These are phyloP conservation scores for Drosophila cognata DNA, from an alignment of 2,888 invertebrate species.

Conservation along the genomic window DNA sequence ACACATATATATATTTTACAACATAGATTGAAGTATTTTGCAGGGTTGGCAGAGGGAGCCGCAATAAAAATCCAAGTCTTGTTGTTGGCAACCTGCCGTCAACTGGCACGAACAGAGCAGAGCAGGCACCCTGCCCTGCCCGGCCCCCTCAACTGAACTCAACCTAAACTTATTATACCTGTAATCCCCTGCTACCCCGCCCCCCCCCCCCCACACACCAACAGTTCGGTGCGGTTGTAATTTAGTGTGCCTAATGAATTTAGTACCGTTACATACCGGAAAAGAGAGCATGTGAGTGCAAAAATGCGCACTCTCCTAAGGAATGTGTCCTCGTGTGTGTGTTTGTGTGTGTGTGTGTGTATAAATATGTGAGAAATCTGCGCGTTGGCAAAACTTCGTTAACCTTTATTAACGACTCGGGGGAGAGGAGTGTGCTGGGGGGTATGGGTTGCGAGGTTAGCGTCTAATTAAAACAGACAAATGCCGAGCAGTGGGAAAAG, in stretches of 20 bases:
- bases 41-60: constrained; percentile 22
- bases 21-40: constrained; percentile 58
- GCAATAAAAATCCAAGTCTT: constrained; percentile 60
- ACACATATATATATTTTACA: constrained; percentile 2
- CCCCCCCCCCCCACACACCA: background rate
- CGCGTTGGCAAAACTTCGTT: constrained; percentile 70
- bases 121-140: constrained; percentile 1
- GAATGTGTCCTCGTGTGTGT: constrained; percentile 34
- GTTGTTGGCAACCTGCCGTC: constrained; percentile 32
- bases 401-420: constrained; percentile 75
- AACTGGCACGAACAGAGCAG: constrained; percentile 38
- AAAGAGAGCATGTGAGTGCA: constrained; percentile 71
- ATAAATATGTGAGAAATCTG: constrained; percentile 73
- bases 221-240: constrained; percentile 68
- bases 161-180: constrained; percentile 12
- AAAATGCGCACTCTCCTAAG: constrained; percentile 69
- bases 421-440: background rate
- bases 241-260: constrained; percentile 81
- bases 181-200: background rate
- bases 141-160: background rate
- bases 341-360: constrained; percentile 23
- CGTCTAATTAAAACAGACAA: constrained; percentile 75
- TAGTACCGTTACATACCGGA: constrained; percentile 78
- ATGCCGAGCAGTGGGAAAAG: constrained; percentile 33
- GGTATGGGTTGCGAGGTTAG: constrained; percentile 3